These are phyloP conservation scores for Epirrhoe alternata DNA, from an alignment of 2,888 invertebrate species.

Conservation along the genomic window DNA sequence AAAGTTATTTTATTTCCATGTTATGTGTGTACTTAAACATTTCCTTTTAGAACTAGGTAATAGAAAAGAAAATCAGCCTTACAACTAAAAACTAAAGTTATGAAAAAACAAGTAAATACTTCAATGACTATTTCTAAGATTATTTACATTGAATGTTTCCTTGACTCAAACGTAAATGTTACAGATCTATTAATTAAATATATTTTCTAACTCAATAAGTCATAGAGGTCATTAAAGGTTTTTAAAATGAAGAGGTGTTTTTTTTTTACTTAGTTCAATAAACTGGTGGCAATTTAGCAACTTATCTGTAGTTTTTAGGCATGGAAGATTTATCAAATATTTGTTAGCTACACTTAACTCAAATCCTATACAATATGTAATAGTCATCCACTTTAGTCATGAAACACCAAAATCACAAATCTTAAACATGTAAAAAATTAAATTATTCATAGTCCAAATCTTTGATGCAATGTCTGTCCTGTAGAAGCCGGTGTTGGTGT, in stretches of 20 bases:
- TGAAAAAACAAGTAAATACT: conserved; percentile 1
- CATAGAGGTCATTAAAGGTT: not conserved
- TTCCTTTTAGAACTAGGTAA: conserved; percentile 9
- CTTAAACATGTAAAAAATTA: conserved; percentile 12
- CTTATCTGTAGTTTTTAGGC: too few relatives aligned
- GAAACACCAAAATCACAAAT: conserved; percentile 35
- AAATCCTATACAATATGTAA: conserved; percentile 8
- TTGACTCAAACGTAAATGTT: not conserved
- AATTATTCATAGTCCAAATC: conserved; percentile 63
- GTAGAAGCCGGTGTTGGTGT: conserved; percentile 74
- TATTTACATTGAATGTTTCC: not conserved
- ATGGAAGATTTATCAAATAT: too few relatives aligned
- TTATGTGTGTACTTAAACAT: conserved; percentile 17
- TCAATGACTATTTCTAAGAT: conserved; percentile 1
- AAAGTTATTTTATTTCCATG: conserved; percentile 31
- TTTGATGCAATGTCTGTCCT: conserved; percentile 73
- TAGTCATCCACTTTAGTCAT: conserved; percentile 2
- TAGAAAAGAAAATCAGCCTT: conserved; percentile 43
- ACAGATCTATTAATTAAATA: not conserved
- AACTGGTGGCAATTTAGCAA: too few relatives aligned
- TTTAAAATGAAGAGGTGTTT: not conserved
- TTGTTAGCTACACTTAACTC: conserved; percentile 15
- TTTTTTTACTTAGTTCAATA: too few relatives aligned
- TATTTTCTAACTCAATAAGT: not conserved
- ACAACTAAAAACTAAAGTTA: conserved; percentile 27